Evolutionary conservation across 2,797 vertebrate species (phyloP).

Genomic region (Manis pentadactyla): DNA sequence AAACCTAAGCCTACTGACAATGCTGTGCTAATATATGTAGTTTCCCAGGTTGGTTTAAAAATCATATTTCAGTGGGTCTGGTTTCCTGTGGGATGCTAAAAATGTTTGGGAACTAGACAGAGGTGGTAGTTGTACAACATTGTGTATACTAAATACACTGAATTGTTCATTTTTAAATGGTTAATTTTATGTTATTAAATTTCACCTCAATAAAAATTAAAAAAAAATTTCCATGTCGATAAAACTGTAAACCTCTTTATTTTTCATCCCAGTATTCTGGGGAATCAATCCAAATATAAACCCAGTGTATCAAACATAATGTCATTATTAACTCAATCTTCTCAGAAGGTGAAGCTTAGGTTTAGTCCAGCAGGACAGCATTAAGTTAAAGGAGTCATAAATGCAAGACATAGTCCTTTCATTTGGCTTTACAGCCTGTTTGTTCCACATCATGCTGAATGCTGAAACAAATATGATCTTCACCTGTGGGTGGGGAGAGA

Average conservation of each 20-base stretch:
- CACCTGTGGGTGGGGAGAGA: background rate
- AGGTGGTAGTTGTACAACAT: background rate
- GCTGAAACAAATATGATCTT: background rate
- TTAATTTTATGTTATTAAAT: slow-evolving; percentile 7
- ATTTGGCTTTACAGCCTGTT: background rate
- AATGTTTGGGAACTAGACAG: background rate
- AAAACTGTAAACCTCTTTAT: background rate
- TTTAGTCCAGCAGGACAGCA: background rate
- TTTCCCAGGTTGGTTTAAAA: slow-evolving; percentile 29
- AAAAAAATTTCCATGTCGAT: background rate
- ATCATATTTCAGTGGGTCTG: background rate
- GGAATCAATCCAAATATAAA: background rate
- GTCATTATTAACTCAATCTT: background rate
- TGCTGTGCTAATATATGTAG: background rate
- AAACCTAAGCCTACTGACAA: background rate
- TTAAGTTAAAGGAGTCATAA: background rate
- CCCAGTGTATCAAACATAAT: background rate
- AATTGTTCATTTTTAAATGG: slow-evolving; percentile 37
- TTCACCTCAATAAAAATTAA: background rate
- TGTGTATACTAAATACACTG: background rate
- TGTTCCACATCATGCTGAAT: background rate
- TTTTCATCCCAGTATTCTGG: background rate
- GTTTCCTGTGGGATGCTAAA: background rate
- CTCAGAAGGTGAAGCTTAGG: slow-evolving; percentile 9
- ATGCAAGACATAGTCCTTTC: background rate